These are phyloP conservation scores for Triops longicaudatus DNA, from an alignment of 1,140 invertebrate genomes.

Conservation along the genomic window DNA sequence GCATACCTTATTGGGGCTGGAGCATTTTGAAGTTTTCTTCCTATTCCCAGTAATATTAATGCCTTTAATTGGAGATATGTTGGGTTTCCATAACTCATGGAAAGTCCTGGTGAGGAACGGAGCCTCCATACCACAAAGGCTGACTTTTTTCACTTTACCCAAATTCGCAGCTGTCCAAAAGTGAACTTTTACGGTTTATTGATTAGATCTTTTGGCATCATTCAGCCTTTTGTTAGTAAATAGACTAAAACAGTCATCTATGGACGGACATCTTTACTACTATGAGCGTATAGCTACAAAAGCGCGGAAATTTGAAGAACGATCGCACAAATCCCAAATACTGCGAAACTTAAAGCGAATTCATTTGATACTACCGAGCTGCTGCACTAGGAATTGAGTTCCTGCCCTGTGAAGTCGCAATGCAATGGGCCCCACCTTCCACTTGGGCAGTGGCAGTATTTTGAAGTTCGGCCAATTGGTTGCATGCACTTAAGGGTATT, in stretches of 20 bases:
- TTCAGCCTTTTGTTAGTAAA: not conserved
- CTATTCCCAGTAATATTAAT: not conserved
- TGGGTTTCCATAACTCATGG: constrained; percentile 1
- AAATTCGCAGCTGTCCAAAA: not conserved
- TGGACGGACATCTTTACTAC: too few relatives aligned
- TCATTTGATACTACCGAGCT: too few relatives aligned
- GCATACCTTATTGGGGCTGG: not conserved
- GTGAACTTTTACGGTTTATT: not conserved
- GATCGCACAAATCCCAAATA: too few relatives aligned
- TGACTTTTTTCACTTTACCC: not conserved
- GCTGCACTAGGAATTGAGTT: too few relatives aligned
- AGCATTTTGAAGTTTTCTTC: not conserved
- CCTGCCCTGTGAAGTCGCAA: too few relatives aligned
- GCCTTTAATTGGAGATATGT: not conserved
- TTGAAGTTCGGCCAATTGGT: too few relatives aligned
- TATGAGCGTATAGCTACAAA: too few relatives aligned
- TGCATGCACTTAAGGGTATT: too few relatives aligned
- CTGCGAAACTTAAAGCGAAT: too few relatives aligned
- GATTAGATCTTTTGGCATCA: not conserved
- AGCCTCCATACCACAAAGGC: not conserved
- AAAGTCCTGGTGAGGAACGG: not conserved
- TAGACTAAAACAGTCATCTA: not conserved
- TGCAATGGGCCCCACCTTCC: too few relatives aligned
- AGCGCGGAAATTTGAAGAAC: too few relatives aligned
- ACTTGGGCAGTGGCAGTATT: too few relatives aligned